A percentile compares a stretch with the other conserved stretches of the same genome.
Evolutionary conservation across 2,113 vertebrate genomes (phyloP).

Genomic region (Chunga burmeisteri): DNA sequence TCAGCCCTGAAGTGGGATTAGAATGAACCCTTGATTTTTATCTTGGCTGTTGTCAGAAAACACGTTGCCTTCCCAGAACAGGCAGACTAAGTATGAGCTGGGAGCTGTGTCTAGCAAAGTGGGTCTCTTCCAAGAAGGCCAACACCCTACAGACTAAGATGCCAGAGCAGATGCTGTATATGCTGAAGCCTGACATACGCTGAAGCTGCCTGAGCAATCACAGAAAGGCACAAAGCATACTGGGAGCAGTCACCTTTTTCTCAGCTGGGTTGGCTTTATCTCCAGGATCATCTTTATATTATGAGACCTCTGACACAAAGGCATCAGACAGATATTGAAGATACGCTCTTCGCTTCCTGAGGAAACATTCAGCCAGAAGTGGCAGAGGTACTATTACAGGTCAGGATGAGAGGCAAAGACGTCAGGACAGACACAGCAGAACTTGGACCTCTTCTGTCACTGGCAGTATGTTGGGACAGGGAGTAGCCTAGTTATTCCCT

Average conservation of each 20-base stretch:
- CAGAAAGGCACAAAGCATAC: background rate
- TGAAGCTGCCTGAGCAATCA: background rate
- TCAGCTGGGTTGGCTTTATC: background rate
- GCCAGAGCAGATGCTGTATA: background rate
- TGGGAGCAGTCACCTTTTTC: background rate
- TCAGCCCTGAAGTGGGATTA: background rate
- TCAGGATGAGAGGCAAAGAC: background rate
- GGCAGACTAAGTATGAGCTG: background rate
- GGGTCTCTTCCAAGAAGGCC: background rate
- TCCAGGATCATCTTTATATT: background rate
- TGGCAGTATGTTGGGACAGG: background rate
- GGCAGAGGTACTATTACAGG: background rate
- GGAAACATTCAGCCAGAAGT: background rate
- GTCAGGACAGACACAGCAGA: background rate
- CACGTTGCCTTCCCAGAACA: background rate
- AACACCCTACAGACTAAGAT: background rate
- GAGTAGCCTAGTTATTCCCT: background rate
- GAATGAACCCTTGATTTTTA: background rate
- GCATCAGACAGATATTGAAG: background rate
- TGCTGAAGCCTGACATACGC: background rate
- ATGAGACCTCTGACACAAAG: background rate
- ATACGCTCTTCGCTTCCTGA: background rate
- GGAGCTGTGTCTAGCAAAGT: background rate
- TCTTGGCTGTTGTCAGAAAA: background rate
- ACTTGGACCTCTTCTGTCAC: background rate